Percentiles rank a stretch among this genome's conserved stretches.
Conservation (phyloP, 2,113 vertebrate genomes). For the Otolemur garnettii region DNA sequence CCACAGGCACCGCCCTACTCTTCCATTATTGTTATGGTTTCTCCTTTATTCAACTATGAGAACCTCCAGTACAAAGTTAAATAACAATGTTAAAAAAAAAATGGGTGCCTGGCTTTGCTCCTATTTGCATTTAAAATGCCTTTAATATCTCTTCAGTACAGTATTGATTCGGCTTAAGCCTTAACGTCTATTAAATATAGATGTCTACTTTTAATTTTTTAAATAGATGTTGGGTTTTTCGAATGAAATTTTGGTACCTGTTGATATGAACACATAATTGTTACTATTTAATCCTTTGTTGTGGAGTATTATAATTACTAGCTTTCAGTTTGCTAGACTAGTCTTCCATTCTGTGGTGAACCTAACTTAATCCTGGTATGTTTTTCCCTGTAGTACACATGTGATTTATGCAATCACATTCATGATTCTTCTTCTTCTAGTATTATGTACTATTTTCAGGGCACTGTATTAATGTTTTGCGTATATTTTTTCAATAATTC, state of each 20-base stretch:
- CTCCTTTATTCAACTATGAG: background rate
- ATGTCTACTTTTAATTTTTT: constrained; percentile 21
- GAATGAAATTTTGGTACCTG: background rate
- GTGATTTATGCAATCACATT: no score
- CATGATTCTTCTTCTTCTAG: background rate
- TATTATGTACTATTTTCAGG: background rate
- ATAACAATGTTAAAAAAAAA: background rate
- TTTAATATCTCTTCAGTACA: background rate
- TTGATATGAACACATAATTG: constrained; percentile 14
- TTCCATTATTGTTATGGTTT: background rate
- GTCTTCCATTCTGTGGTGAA: background rate
- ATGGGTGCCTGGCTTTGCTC: background rate
- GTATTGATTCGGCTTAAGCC: background rate
- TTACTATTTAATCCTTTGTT: constrained; percentile 6
- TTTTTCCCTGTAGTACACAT: background rate
- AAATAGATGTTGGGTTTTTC: constrained; percentile 1
- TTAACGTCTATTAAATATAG: constrained; percentile 8
- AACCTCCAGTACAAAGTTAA: background rate
- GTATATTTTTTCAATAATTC: background rate
- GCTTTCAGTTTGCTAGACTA: background rate
- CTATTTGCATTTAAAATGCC: background rate
- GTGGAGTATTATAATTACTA: constrained; percentile 8
- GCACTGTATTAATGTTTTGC: background rate
- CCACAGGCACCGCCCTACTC: background rate
- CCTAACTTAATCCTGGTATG: background rate